Evolutionary conservation across 2,888 invertebrate species (phyloP).

Genomic region (Ornithoptera priamus): DNA sequence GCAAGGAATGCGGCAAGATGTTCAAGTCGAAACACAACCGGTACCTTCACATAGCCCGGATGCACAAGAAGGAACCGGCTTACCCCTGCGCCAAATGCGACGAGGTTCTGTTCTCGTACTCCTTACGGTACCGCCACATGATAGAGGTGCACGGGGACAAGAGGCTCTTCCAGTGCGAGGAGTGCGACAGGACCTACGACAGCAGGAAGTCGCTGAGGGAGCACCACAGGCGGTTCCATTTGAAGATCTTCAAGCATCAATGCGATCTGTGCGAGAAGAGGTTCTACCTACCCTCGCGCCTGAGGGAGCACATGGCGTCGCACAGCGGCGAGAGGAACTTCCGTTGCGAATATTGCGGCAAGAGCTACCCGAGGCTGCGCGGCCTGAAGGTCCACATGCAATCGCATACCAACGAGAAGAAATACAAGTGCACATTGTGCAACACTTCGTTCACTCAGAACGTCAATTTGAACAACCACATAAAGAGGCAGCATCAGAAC

Average conservation of each 20-base stretch:
- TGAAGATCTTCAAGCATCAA: constrained; percentile 69
- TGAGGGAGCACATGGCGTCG: constrained; percentile 69
- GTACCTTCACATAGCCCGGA: constrained; percentile 57
- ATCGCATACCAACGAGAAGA: constrained; percentile 75
- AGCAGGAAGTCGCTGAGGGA: constrained; percentile 63
- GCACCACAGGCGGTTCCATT: constrained; percentile 61
- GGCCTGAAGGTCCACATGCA: constrained; percentile 78
- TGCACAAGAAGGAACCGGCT: constrained; percentile 64
- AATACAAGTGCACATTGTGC: constrained; percentile 75
- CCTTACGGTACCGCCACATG: constrained; percentile 61
- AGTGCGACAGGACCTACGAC: constrained; percentile 67
- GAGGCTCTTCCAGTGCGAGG: constrained; percentile 58
- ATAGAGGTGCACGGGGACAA: constrained; percentile 63
- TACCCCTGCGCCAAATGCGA: constrained; percentile 69
- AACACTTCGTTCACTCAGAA: constrained; percentile 78
- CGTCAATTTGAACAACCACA: constrained; percentile 78
- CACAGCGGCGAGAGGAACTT: constrained; percentile 68
- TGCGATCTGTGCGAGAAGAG: constrained; percentile 77
- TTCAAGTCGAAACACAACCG: constrained; percentile 67
- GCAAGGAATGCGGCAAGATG: constrained; percentile 70
- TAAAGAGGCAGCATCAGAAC: constrained; percentile 67
- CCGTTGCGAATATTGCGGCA: constrained; percentile 65
- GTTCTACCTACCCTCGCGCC: constrained; percentile 68
- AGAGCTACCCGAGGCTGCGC: constrained; percentile 62
- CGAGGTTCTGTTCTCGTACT: constrained; percentile 61